phyloP scores from a whole-genome alignment of 2,113 vertebrate species.

The Menura novaehollandiae region DNA sequence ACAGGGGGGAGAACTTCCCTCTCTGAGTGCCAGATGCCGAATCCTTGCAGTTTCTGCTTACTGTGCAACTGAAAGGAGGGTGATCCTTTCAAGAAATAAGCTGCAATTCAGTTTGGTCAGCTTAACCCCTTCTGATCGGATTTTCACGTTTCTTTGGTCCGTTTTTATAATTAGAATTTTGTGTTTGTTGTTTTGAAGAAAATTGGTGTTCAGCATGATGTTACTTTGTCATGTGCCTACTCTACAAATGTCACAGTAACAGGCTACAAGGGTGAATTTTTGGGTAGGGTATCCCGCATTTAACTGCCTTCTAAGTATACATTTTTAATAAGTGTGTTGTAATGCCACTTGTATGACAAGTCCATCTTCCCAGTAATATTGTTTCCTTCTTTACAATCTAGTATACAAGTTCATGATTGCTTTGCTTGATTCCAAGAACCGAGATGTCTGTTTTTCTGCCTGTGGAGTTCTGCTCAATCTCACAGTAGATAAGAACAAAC shows the following conservation, averaged over 20 bases:
- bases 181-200: not conserved
- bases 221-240: not conserved
- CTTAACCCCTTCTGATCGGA: not conserved
- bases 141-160: not conserved
- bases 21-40: not conserved
- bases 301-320: not conserved
- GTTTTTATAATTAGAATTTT: not conserved
- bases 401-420: conserved; percentile 86
- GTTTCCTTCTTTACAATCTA: conserved; percentile 52
- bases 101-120: not conserved
- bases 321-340: not conserved
- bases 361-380: not conserved
- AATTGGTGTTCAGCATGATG: not conserved
- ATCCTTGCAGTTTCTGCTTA: not conserved
- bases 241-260: not conserved
- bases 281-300: not conserved
- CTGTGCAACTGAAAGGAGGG: not conserved
- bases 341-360: not conserved
- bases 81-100: not conserved
- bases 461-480: conserved; percentile 95
- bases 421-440: conserved; percentile 86
- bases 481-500: conserved; percentile 73
- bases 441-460: conserved; percentile 90
- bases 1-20: not conserved
- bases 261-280: not conserved